Percentiles rank a stretch among this genome's conserved stretches.
These are phyloP conservation scores for Electrophaes corylata DNA, from an alignment of 2,888 invertebrate species.

Conservation along the genomic window DNA sequence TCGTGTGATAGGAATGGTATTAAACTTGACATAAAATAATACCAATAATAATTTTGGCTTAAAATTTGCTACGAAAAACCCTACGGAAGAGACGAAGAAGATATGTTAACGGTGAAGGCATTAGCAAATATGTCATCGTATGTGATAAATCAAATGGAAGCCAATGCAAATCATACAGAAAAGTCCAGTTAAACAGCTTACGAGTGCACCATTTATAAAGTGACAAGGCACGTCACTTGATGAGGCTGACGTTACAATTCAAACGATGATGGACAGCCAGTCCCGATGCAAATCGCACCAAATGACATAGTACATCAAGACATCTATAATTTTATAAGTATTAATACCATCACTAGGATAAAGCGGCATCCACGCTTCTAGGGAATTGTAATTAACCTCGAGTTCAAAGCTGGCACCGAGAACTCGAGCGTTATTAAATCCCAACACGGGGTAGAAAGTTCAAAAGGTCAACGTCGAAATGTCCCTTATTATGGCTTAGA, in stretches of 20 bases:
- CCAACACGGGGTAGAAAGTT: constrained; percentile 53
- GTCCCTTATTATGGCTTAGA: constrained; percentile 47
- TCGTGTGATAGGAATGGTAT: constrained; percentile 58
- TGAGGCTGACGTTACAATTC: constrained; percentile 38
- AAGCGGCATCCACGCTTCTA: constrained; percentile 35
- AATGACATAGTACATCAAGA: constrained; percentile 43
- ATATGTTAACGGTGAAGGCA: constrained; percentile 19
- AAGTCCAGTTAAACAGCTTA: constrained; percentile 35
- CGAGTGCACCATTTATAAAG: constrained; percentile 39
- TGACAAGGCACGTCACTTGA: constrained; percentile 34
- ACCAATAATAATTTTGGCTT: constrained; percentile 33
- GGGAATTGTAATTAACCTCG: constrained; percentile 54
- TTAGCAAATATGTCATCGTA: constrained; percentile 30
- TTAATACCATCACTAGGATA: constrained; percentile 25
- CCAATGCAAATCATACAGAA: constrained; percentile 39
- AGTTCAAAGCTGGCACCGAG: constrained; percentile 50
- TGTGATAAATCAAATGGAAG: constrained; percentile 33
- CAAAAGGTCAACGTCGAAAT: constrained; percentile 38
- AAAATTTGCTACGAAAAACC: constrained; percentile 37
- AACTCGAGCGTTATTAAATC: constrained; percentile 45
- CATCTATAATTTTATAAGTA: constrained; percentile 32
- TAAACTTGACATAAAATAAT: constrained; percentile 53
- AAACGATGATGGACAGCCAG: constrained; percentile 39
- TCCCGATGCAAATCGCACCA: constrained; percentile 44
- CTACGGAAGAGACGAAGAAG: constrained; percentile 13